Conservation (phyloP, 1,140 invertebrate genomes). For the Hesperophylax magnus region DNA sequence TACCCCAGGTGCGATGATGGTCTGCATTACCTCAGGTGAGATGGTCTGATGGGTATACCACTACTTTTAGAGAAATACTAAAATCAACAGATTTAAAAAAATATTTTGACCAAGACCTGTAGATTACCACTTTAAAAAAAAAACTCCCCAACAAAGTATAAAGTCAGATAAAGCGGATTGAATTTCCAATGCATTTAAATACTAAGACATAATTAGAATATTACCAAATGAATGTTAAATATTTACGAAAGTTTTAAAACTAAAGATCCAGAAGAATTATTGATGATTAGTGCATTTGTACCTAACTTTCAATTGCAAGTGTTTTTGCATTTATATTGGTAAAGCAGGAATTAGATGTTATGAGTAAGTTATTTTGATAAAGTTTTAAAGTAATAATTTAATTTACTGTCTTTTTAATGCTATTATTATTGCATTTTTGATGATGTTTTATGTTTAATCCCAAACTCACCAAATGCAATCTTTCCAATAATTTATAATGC, state of each 20-base stretch:
- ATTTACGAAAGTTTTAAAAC: slow-evolving; percentile 32
- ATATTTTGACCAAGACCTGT: neutral
- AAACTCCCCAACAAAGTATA: neutral
- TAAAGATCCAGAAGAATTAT: slow-evolving; percentile 1
- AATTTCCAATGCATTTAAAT: slow-evolving; percentile 8
- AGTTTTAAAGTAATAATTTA: neutral
- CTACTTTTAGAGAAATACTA: neutral
- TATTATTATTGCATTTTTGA: neutral
- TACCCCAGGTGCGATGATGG: neutral
- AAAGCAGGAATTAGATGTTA: slow-evolving; percentile 16
- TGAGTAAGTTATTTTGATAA: slow-evolving; percentile 22
- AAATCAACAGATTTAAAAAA: neutral
- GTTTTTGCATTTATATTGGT: slow-evolving; percentile 28
- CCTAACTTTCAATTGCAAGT: slow-evolving; percentile 12
- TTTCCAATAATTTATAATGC: too few species aligned
- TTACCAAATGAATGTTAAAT: slow-evolving; percentile 33
- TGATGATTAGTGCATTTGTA: neutral
- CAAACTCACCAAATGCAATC: neutral
- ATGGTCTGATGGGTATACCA: neutral
- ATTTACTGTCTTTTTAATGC: slow-evolving; percentile 3
- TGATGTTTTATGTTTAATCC: neutral
- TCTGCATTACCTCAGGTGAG: neutral
- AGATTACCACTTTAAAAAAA: neutral
- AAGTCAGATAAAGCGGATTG: neutral
- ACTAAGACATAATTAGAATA: slow-evolving; percentile 15